phyloP scores from a whole-genome alignment of 2,888 invertebrate species.

The Apantesis nais region DNA sequence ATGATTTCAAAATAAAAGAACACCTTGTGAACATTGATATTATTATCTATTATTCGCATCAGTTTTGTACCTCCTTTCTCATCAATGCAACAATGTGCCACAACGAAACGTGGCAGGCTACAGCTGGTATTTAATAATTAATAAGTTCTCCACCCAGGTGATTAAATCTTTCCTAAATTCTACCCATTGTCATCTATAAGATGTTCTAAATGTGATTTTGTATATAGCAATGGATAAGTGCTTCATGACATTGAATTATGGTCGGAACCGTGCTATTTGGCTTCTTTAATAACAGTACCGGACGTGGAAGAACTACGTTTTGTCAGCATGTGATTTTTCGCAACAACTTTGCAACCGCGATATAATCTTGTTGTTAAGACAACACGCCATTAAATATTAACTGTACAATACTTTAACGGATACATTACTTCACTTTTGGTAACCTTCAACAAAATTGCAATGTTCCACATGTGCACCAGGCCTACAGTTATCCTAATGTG shows the following conservation, averaged over 20 bases:
- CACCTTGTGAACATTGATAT: too few species aligned
- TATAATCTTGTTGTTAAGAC: not conserved
- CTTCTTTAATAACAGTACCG: not conserved
- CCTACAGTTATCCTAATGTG: slow-evolving; percentile 41
- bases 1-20: too few species aligned
- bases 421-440: slow-evolving; percentile 32
- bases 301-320: not conserved
- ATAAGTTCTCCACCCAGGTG: too few species aligned
- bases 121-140: too few species aligned
- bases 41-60: too few species aligned
- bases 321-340: not conserved
- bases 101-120: too few species aligned
- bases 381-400: not conserved
- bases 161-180: too few species aligned
- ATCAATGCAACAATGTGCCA: too few species aligned
- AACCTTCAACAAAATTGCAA: slow-evolving; percentile 44
- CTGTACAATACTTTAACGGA: not conserved
- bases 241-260: not conserved
- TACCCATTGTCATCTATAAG: not conserved
- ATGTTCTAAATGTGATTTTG: not conserved
- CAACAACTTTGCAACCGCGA: not conserved
- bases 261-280: not conserved
- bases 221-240: not conserved
- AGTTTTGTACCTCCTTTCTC: too few species aligned
- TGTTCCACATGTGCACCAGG: slow-evolving; percentile 36